Evolutionary conservation across 2,797 vertebrate genomes (phyloP), one percentile per base, ranked within the genome.

Genomic region (Aplochiton taeniatus): DNA sequence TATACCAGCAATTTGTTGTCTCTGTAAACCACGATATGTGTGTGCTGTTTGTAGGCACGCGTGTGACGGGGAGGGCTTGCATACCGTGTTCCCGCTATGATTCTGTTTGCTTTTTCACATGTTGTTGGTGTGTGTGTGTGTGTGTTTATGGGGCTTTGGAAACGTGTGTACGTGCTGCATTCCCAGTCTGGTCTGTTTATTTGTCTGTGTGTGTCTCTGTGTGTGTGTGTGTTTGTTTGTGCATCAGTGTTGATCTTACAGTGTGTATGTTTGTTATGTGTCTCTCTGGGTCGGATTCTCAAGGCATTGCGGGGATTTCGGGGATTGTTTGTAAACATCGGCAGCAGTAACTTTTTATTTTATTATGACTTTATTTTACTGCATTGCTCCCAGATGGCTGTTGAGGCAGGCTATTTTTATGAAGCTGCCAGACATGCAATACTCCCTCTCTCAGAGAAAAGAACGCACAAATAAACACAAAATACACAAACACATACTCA

Each of bases 251-350:
- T 31, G 31, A 31, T 31, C 31, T 31, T 50, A 8, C 45, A 43
- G 44, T 44, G 16, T 47, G 58, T 19, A 13, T 47, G 10, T 47
- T 11, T 60, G 58, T 60, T 63, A 51, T 54, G 41, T 65, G 20
- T 46, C 66, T 75, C 58, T 70, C 54, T 19, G 61, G 60, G 73
- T 76, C 77, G 11, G 47, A 72, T 58, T 80, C 78, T 77, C 53
- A 64, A 74, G 74, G 79, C 84, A 81, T 83, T 78, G 72, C 72
- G 52, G 76, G 74, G 61, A 59, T 73, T 79, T 79, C 70, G 72
- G 61, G 74, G 73, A 69, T 79, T 91, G 87, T 92, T 91, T 87
- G 90, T 90, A 89, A 91, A 90, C 84, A 90, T 83, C 78, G 83
- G 72, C 80, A 78, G 78, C 80, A 84, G 79, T 83, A 73, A 75